A percentile compares a stretch with the other conserved stretches of the same genome.
These are phyloP conservation scores for Syndactyla subalaris DNA, from an alignment of 2,797 vertebrate genomes.

Conservation along the genomic window DNA sequence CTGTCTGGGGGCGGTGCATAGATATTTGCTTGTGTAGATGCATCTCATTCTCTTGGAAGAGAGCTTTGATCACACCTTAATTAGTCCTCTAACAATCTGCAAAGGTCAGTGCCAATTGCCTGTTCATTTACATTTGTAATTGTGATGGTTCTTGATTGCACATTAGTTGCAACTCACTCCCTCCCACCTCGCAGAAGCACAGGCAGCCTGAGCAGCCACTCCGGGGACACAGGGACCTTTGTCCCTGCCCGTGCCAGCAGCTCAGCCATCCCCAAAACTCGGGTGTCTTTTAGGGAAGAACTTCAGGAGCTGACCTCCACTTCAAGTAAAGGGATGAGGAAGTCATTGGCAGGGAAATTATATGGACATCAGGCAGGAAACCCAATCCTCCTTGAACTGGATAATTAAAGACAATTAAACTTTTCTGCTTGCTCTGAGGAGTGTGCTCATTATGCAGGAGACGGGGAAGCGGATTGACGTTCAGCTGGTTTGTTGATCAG, in stretches of 20 bases:
- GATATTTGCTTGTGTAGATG: conserved; percentile 40
- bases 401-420: conserved; percentile 95
- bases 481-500: not conserved
- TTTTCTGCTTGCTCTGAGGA: conserved; percentile 89
- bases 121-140: conserved; percentile 80
- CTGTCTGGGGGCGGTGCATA: not conserved
- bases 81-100: conserved; percentile 82
- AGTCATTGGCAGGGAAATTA: conserved; percentile 88
- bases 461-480: conserved; percentile 28
- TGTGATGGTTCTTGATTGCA: conserved; percentile 79
- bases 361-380: conserved; percentile 87
- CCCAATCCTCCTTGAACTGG: conserved; percentile 87
- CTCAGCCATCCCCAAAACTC: not conserved
- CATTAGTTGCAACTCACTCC: conserved; percentile 69
- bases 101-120: conserved; percentile 81
- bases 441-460: conserved; percentile 88
- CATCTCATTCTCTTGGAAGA: conserved; percentile 74
- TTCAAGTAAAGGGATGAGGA: conserved; percentile 80
- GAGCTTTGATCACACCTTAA: conserved; percentile 78
- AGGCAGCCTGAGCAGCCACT: not conserved
- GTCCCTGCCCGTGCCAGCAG: not conserved
- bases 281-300: not conserved
- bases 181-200: conserved; percentile 32
- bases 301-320: conserved; percentile 11
- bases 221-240: conserved; percentile 18